These are phyloP conservation scores for Trachelus troglodyta DNA, from an alignment of 2,888 invertebrate species.

Conservation along the genomic window DNA sequence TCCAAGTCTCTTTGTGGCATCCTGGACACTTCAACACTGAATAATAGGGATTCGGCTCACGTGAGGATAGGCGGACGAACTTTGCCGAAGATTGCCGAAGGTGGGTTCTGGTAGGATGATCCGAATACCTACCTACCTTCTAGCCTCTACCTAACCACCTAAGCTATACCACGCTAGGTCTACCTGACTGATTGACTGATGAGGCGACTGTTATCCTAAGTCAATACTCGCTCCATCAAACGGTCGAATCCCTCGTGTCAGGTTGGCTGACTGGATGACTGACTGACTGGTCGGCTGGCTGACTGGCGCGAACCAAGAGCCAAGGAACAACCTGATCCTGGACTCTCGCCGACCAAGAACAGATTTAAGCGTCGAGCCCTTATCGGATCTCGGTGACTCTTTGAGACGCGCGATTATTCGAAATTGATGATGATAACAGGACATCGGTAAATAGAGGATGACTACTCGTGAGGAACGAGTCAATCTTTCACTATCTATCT, in stretches of 20 bases:
- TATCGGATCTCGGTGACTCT: conserved; percentile 15
- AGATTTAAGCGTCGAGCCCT: conserved; percentile 21
- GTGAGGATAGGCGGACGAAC: background rate
- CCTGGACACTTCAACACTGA: background rate
- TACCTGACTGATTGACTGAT: conserved; percentile 66
- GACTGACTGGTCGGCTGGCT: background rate
- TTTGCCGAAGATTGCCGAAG: background rate
- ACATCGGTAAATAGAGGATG: background rate
- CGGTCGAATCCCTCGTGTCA: conserved; percentile 46
- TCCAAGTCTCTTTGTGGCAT: background rate
- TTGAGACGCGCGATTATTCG: conserved; percentile 2
- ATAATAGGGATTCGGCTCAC: background rate
- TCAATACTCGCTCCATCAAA: conserved; percentile 65
- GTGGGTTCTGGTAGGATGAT: background rate
- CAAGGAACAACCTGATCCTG: conserved; percentile 16
- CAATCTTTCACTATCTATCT: background rate
- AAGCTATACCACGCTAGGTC: conserved; percentile 31
- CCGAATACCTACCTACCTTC: conserved; percentile 53
- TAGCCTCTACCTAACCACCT: background rate
- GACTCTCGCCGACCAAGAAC: conserved; percentile 8
- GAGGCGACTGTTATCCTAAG: conserved; percentile 65
- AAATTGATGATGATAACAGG: conserved; percentile 5
- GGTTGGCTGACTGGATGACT: background rate
- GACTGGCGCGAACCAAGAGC: background rate
- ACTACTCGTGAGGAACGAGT: background rate